A percentile compares a stretch with the other conserved stretches of the same genome.
phyloP scores from a whole-genome alignment of 2,888 invertebrate genomes.

The Gortyna flavago region DNA sequence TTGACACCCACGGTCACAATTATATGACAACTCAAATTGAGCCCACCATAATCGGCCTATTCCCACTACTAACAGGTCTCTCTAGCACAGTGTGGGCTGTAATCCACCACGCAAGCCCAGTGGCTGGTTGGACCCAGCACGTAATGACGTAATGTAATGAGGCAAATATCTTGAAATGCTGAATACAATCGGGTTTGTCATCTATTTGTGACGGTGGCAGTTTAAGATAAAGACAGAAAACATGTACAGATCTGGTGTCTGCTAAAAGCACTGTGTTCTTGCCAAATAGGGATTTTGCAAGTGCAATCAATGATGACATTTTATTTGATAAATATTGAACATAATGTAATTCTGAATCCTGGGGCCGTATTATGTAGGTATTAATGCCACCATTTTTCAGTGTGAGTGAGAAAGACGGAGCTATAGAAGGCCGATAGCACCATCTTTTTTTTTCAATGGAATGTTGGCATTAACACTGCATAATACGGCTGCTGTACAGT shows the following conservation, averaged over 20 bases:
- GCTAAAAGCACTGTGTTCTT: constrained; percentile 60
- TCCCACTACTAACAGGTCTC: no score
- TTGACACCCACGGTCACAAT: constrained; percentile 1
- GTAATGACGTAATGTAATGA: background rate
- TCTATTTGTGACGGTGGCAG: constrained; percentile 11
- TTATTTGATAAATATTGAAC: constrained; percentile 26
- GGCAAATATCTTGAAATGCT: background rate
- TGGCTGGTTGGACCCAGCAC: background rate
- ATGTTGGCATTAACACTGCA: background rate
- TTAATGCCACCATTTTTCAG: background rate
- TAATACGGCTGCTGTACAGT: background rate
- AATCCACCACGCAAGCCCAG: no score
- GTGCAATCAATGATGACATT: constrained; percentile 46
- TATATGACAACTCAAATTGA: constrained; percentile 20
- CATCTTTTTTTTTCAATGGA: background rate
- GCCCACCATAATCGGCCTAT: no score
- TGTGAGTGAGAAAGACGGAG: background rate
- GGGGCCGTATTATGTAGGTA: no score
- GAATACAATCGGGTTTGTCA: background rate
- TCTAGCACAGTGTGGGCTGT: background rate
- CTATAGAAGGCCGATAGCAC: background rate
- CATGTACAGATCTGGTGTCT: constrained; percentile 14
- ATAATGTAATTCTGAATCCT: background rate
- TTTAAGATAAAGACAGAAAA: constrained; percentile 9
- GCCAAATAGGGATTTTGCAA: constrained; percentile 50